Conservation (phyloP, 2,888 invertebrate species). For the Chrysotoxum bicinctum region DNA sequence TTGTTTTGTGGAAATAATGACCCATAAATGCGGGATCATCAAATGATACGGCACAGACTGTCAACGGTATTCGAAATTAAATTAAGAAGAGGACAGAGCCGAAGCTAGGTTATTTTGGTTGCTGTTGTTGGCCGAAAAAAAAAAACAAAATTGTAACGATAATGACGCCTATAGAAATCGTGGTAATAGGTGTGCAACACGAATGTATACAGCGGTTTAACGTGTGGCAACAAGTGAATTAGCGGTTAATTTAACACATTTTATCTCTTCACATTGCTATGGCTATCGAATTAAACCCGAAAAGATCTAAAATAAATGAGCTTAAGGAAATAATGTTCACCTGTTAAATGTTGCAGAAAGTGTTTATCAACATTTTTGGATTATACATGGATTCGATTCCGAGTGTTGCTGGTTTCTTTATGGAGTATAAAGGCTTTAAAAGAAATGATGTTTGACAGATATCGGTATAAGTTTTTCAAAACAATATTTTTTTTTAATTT, state of each 20-base stretch:
- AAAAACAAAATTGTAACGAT: slow-evolving; percentile 48
- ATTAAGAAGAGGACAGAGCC: slow-evolving; percentile 19
- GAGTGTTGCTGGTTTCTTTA: too few relatives aligned
- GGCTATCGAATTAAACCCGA: neutral
- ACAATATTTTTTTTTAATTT: too few relatives aligned
- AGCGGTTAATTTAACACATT: slow-evolving; percentile 47
- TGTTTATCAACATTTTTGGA: neutral
- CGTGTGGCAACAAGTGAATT: slow-evolving; percentile 69
- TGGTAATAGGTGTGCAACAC: slow-evolving; percentile 57
- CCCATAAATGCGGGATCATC: slow-evolving; percentile 61
- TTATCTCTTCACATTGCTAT: slow-evolving; percentile 7
- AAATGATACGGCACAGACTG: slow-evolving; percentile 9
- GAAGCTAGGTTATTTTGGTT: neutral
- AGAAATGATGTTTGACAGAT: too few relatives aligned
- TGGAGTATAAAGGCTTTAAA: too few relatives aligned
- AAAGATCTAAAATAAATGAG: slow-evolving; percentile 4
- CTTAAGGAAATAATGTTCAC: neutral
- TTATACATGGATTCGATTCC: neutral
- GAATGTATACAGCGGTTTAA: slow-evolving; percentile 27
- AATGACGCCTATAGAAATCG: slow-evolving; percentile 48
- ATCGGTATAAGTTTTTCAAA: too few relatives aligned
- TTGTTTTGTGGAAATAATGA: slow-evolving; percentile 59
- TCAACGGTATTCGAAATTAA: slow-evolving; percentile 32
- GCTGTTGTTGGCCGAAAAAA: neutral
- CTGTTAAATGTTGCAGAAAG: neutral